phyloP scores from a whole-genome alignment of 2,113 vertebrate genomes.

The Heptranchias perlo region DNA sequence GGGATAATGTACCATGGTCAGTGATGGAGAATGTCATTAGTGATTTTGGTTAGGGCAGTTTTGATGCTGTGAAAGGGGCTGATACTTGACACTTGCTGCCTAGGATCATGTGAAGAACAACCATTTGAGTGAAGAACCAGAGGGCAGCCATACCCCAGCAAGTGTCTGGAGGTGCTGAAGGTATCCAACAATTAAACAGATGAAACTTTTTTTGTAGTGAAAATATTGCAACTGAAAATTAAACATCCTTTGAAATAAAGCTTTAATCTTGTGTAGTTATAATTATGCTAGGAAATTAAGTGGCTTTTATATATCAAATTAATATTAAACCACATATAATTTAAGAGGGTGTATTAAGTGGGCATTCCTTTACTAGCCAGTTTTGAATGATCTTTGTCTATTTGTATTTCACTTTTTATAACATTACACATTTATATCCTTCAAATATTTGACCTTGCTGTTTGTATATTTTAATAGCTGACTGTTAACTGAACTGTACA shows the following conservation, averaged over 20 bases:
- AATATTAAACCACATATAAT: neutral
- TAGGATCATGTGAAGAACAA: no score
- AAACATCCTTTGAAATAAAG: neutral
- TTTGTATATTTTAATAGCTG: neutral
- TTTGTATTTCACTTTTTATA: neutral
- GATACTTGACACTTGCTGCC: no score
- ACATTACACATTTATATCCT: neutral
- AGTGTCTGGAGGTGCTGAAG: neutral
- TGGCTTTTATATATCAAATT: no score
- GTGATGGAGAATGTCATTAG: neutral
- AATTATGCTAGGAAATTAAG: no score
- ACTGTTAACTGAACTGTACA: neutral
- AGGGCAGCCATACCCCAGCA: no score
- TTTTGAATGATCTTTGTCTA: neutral
- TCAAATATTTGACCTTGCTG: neutral
- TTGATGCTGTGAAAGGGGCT: no score
- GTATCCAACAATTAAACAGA: neutral
- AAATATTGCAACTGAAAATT: no score
- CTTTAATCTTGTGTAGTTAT: neutral
- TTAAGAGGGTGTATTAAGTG: neutral
- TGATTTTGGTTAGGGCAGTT: no score
- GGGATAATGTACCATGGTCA: neutral
- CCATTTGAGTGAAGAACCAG: no score
- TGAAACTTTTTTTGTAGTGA: neutral
- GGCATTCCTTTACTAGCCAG: neutral